These are phyloP conservation scores for Coelopa frigida DNA, from an alignment of 1,140 invertebrate genomes.

Conservation along the genomic window DNA sequence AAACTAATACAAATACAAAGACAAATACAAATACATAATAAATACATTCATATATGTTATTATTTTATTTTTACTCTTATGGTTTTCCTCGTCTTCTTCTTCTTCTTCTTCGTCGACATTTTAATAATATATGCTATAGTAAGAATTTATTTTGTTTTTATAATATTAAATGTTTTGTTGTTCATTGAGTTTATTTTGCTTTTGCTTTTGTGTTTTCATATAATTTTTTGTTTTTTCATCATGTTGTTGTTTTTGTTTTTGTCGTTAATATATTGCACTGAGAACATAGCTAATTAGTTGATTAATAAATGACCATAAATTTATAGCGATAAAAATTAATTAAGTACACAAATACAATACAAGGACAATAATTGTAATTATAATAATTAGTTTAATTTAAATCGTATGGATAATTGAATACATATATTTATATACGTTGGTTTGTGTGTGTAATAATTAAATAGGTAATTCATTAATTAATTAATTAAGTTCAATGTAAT, in stretches of 20 bases:
- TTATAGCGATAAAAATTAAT: too few relatives aligned
- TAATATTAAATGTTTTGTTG: background rate
- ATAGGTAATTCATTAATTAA: constrained; percentile 3
- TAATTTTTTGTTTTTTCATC: constrained; percentile 1
- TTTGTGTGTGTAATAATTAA: background rate
- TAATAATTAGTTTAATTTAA: background rate
- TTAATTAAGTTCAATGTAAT: constrained; percentile 5
- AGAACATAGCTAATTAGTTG: too few relatives aligned
- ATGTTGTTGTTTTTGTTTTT: background rate
- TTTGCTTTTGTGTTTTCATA: constrained; percentile 5
- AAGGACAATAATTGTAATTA: background rate
- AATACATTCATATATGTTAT: constrained; percentile 19
- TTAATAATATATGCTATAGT: constrained; percentile 7
- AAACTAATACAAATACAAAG: constrained; percentile 42
- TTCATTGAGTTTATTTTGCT: background rate
- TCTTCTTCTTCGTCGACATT: background rate
- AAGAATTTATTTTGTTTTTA: constrained; percentile 4
- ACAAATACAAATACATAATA: constrained; percentile 43
- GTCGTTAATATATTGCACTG: too few relatives aligned
- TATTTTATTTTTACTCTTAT: constrained; percentile 9
- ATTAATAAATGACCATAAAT: too few relatives aligned
- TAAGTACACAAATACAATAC: too few relatives aligned
- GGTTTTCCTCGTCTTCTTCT: constrained; percentile 5
- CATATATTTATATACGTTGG: constrained; percentile 2
- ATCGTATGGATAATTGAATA: background rate